A percentile compares a stretch with the other conserved stretches of the same genome.
phyloP scores from a whole-genome alignment of 2,797 vertebrate species.

The Spheniscus humboldti region DNA sequence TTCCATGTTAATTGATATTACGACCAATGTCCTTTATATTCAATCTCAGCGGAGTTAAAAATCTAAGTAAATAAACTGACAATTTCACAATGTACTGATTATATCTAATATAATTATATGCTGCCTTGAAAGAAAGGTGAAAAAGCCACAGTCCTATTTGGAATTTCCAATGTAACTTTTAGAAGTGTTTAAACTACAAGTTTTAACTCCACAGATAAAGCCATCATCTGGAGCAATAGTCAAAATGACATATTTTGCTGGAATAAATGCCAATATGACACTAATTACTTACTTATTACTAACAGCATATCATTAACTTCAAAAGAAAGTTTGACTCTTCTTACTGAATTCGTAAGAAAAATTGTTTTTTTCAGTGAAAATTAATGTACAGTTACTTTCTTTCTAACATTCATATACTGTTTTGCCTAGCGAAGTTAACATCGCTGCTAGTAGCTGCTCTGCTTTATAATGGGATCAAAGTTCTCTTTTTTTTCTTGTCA shows the following conservation, averaged over 20 bases:
- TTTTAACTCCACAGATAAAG: background rate
- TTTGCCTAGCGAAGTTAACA: background rate
- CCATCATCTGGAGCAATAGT: background rate
- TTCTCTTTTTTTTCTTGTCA: background rate
- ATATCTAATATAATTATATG: background rate
- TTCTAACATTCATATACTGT: background rate
- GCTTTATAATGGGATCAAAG: background rate
- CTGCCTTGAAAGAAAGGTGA: background rate
- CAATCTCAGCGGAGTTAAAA: background rate
- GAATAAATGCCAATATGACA: background rate
- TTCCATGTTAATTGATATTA: background rate
- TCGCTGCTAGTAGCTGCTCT: background rate
- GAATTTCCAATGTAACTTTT: background rate
- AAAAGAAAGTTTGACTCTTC: background rate
- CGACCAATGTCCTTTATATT: background rate
- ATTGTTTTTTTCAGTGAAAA: background rate
- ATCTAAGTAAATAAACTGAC: background rate
- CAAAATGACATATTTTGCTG: background rate
- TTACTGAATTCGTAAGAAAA: background rate
- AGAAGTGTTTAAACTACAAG: background rate
- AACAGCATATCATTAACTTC: background rate
- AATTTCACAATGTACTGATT: background rate
- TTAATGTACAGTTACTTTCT: background rate
- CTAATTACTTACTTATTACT: background rate
- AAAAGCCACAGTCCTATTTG: background rate